Conservation (phyloP, 1,140 invertebrate genomes). For the Drosophila azteca region DNA sequence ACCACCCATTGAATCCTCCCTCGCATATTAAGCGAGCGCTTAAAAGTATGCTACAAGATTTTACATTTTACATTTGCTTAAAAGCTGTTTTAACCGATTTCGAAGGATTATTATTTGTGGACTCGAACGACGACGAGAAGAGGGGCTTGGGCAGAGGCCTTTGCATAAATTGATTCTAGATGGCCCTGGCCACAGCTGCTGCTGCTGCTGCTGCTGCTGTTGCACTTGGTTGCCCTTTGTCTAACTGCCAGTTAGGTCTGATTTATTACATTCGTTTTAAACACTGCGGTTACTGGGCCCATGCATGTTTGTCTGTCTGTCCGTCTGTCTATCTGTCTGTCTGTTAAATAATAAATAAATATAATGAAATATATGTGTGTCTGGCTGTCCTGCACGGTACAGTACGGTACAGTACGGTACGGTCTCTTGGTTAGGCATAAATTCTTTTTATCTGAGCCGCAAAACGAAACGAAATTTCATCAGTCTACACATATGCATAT, state of each 20-base stretch:
- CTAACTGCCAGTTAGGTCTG: conserved; percentile 47
- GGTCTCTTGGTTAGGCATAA: conserved; percentile 62
- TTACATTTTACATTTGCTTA: conserved; percentile 73
- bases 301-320: conserved; percentile 1
- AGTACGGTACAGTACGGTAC: neutral
- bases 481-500: conserved; percentile 12
- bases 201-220: conserved; percentile 21
- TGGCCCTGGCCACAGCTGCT: conserved; percentile 22
- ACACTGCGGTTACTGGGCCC: conserved; percentile 49
- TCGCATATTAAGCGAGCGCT: conserved; percentile 63
- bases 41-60: conserved; percentile 74
- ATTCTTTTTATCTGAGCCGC: conserved; percentile 63
- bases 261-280: conserved; percentile 74
- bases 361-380: conserved; percentile 65
- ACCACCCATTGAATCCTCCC: conserved; percentile 14
- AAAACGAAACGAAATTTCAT: conserved; percentile 43
- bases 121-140: too few relatives aligned
- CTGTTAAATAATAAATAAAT: conserved; percentile 76
- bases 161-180: conserved; percentile 72
- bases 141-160: conserved; percentile 20
- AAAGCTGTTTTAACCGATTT: conserved; percentile 68
- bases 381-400: conserved; percentile 19
- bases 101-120: conserved; percentile 40
- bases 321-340: conserved; percentile 24
- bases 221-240: conserved; percentile 34